Conservation (phyloP, 2,113 vertebrate genomes). For the Lamprotornis superbus region DNA sequence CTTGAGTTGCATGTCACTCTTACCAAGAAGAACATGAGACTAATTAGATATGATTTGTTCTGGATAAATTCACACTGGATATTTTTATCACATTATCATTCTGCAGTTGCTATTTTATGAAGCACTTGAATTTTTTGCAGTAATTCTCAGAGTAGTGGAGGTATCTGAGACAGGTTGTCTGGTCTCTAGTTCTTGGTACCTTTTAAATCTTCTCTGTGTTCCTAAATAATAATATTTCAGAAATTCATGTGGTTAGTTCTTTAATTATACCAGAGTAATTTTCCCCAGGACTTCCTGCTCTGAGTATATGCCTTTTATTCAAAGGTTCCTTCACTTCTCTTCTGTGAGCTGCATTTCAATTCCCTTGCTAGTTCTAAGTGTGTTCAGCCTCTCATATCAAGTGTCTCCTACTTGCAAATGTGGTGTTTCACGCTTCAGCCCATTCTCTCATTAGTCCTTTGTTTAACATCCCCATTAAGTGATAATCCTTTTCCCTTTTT, state of each 20-base stretch:
- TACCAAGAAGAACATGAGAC: background rate
- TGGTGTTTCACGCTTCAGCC: background rate
- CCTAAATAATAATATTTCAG: background rate
- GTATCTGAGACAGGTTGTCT: background rate
- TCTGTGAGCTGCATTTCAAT: background rate
- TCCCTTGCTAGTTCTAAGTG: background rate
- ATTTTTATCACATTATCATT: background rate
- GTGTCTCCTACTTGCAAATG: background rate
- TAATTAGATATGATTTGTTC: background rate
- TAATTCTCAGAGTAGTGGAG: background rate
- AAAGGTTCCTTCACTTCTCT: background rate
- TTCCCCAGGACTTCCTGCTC: background rate
- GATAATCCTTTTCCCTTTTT: background rate
- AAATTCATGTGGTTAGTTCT: background rate
- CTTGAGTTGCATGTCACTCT: background rate
- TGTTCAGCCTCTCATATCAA: background rate
- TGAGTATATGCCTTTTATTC: background rate
- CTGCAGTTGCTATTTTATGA: background rate
- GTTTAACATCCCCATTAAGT: background rate
- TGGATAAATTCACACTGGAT: background rate
- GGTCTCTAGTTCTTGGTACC: background rate
- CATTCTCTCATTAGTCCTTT: background rate
- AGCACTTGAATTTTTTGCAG: background rate
- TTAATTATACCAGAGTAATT: background rate
- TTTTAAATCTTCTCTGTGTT: background rate